These are phyloP conservation scores for Protodeltote pygarga DNA, from an alignment of 2,888 invertebrate species.

Conservation along the genomic window DNA sequence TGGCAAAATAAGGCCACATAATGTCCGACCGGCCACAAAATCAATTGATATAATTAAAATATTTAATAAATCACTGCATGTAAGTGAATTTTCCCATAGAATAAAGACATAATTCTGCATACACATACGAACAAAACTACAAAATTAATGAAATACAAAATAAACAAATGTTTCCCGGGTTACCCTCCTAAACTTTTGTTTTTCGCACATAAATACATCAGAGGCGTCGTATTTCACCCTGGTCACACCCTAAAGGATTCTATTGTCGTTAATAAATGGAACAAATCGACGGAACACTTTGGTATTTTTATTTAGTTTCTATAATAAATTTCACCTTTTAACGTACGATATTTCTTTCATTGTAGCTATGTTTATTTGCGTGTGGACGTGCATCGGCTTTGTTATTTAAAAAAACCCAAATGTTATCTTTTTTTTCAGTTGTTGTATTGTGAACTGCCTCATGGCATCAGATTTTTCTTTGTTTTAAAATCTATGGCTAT, in stretches of 20 bases:
- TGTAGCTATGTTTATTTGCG: constrained; percentile 34
- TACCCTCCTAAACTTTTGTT: constrained; percentile 46
- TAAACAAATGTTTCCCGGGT: constrained; percentile 39
- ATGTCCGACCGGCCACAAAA: too few relatives aligned
- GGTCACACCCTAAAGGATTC: constrained; percentile 57
- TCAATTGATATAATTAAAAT: too few relatives aligned
- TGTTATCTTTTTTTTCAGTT: too few relatives aligned
- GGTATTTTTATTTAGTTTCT: constrained; percentile 59
- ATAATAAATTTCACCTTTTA: constrained; percentile 57
- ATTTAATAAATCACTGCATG: too few relatives aligned
- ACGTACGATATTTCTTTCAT: constrained; percentile 24
- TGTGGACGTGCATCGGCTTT: constrained; percentile 16
- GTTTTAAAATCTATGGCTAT: not conserved
- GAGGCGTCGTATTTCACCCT: constrained; percentile 48
- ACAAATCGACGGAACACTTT: constrained; percentile 63
- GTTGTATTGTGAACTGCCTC: not conserved
- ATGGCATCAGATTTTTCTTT: not conserved
- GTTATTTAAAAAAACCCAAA: constrained; percentile 6
- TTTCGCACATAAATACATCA: constrained; percentile 55
- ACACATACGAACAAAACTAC: constrained; percentile 11
- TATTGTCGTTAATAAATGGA: constrained; percentile 64
- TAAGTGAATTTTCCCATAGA: too few relatives aligned
- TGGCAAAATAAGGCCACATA: too few relatives aligned
- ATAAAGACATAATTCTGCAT: too few relatives aligned
- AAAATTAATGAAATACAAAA: constrained; percentile 46